These are phyloP conservation scores for Morinoia aosen DNA, from an alignment of 2,888 invertebrate species.

Conservation along the genomic window DNA sequence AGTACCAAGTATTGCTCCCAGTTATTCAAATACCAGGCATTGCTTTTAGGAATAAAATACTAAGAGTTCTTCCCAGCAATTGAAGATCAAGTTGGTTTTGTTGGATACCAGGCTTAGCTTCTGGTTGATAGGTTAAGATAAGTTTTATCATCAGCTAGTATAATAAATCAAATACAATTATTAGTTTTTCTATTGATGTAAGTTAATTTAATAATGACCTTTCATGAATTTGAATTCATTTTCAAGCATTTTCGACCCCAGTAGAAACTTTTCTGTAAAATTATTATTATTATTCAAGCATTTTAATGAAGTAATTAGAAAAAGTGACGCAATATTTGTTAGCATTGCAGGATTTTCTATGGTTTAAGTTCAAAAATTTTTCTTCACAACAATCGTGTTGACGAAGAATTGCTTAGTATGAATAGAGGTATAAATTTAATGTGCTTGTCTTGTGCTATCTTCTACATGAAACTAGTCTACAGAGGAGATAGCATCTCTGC, in stretches of 20 bases:
- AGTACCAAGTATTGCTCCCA: no score
- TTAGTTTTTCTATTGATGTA: neutral
- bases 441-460: neutral
- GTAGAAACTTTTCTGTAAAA: no score
- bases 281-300: no score
- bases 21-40: no score
- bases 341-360: neutral
- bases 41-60: no score
- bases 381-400: neutral
- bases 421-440: neutral
- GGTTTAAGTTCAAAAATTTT: neutral
- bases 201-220: neutral
- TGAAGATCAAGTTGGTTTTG: no score
- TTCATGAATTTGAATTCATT: neutral
- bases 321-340: neutral
- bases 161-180: neutral
- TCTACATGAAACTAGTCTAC: neutral
- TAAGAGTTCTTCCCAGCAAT: no score
- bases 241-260: neutral
- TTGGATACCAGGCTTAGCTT: no score
- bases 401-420: neutral
- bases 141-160: no score
- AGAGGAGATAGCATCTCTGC: neutral
- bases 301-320: neutral
- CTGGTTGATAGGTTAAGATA: no score